Evolutionary conservation across 1,140 invertebrate genomes (phyloP).

Genomic region (Patella vulgata): DNA sequence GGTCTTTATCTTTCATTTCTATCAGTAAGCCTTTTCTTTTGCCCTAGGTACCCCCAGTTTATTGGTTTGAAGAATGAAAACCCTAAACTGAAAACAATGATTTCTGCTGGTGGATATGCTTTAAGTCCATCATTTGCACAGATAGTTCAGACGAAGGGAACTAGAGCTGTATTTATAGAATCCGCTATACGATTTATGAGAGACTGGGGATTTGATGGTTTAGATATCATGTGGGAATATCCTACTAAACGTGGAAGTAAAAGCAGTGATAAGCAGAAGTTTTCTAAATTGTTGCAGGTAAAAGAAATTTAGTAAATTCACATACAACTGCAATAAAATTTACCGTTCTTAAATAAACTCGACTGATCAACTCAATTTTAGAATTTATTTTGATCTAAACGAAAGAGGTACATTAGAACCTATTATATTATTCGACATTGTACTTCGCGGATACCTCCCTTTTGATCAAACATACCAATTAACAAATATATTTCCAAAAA

Average conservation of each 20-base stretch:
- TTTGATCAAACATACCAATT: too few relatives aligned
- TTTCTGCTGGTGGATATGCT: slow-evolving; percentile 96
- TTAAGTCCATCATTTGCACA: slow-evolving; percentile 77
- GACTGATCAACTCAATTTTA: neutral
- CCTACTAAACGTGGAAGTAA: slow-evolving; percentile 90
- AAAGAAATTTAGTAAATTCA: too few relatives aligned
- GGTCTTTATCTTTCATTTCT: too few relatives aligned
- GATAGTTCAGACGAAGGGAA: slow-evolving; percentile 37
- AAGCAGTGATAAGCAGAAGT: slow-evolving; percentile 87
- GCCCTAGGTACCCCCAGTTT: slow-evolving; percentile 80
- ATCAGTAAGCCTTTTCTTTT: too few relatives aligned
- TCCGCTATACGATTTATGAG: slow-evolving; percentile 84
- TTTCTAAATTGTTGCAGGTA: slow-evolving; percentile 84
- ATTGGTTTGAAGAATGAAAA: slow-evolving; percentile 92
- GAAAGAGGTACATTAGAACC: too few relatives aligned
- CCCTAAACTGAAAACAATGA: slow-evolving; percentile 88
- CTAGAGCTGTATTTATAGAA: slow-evolving; percentile 38
- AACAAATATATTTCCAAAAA: too few relatives aligned
- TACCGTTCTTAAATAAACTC: too few relatives aligned
- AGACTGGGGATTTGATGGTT: slow-evolving; percentile 92
- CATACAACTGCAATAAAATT: too few relatives aligned
- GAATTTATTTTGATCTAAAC: neutral
- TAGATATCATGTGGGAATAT: slow-evolving; percentile 97
- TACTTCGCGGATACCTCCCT: too few relatives aligned
- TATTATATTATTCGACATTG: too few relatives aligned